Conservation (phyloP, 2,888 invertebrate species). For the Drosophila leonis region DNA sequence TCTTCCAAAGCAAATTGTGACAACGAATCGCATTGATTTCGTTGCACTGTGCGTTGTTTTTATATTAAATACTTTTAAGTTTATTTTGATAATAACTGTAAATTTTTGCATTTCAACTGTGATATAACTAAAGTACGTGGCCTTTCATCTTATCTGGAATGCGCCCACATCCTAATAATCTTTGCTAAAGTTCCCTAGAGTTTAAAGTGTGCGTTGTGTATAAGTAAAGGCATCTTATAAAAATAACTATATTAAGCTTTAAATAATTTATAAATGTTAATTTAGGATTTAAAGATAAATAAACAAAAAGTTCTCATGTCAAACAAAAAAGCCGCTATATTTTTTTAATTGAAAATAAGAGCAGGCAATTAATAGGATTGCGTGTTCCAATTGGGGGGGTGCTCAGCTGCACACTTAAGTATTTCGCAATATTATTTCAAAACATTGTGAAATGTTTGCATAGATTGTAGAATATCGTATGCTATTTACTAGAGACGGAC, state of each 20-base stretch:
- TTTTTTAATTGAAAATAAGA: background rate
- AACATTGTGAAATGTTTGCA: background rate
- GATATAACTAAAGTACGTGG: constrained; percentile 70
- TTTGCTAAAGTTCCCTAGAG: constrained; percentile 58
- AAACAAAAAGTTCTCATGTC: constrained; percentile 38
- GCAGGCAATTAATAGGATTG: background rate
- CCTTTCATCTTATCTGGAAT: constrained; percentile 33
- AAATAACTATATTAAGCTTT: constrained; percentile 70
- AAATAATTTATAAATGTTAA: constrained; percentile 78
- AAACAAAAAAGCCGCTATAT: constrained; percentile 1
- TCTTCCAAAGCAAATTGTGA: constrained; percentile 77
- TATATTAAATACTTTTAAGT: constrained; percentile 63
- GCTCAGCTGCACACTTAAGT: too few species aligned
- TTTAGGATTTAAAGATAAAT: constrained; percentile 51
- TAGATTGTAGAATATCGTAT: background rate
- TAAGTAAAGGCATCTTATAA: constrained; percentile 30
- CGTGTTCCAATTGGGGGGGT: background rate
- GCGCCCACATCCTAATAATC: constrained; percentile 53
- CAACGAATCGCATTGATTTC: constrained; percentile 41
- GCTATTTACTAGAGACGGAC: background rate
- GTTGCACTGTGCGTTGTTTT: constrained; percentile 59
- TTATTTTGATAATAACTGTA: constrained; percentile 52
- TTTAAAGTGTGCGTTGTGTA: constrained; percentile 11
- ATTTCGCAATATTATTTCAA: background rate
- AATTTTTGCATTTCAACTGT: constrained; percentile 73